Percentiles rank a stretch among this genome's conserved stretches.
phyloP scores from a whole-genome alignment of 2,888 invertebrate genomes.

The Polietes domitor region DNA sequence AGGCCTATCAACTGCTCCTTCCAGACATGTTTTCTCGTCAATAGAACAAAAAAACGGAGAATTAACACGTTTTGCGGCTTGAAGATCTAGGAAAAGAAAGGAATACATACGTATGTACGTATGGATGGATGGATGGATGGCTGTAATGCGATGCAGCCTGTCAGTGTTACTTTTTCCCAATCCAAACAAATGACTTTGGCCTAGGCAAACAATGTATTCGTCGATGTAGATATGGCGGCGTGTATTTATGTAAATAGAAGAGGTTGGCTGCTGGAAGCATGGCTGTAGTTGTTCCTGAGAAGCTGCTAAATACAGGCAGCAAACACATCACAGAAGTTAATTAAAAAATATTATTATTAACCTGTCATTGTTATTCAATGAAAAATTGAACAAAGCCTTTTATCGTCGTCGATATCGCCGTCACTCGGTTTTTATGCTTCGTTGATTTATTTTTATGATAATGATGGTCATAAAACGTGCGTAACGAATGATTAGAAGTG shows the following conservation, averaged over 20 bases:
- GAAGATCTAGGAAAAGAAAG: not conserved
- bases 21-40: constrained; percentile 6
- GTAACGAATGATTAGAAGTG: constrained; percentile 29
- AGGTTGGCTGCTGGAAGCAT: too few relatives aligned
- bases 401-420: not conserved
- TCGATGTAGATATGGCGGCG: not conserved
- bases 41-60: constrained; percentile 36
- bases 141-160: not conserved
- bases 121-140: not conserved
- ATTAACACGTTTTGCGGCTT: constrained; percentile 49
- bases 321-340: constrained; percentile 40
- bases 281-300: too few relatives aligned
- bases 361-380: constrained; percentile 22
- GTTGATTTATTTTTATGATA: constrained; percentile 54
- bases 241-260: not conserved
- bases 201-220: not conserved
- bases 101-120: not conserved
- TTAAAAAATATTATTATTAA: constrained; percentile 52
- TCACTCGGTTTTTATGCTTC: not conserved
- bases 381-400: constrained; percentile 31
- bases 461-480: constrained; percentile 54
- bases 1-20: not conserved
- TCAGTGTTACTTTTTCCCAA: constrained; percentile 25
- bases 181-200: not conserved
- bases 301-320: constrained; percentile 33